Evolutionary conservation across 2,797 vertebrate species (phyloP).

Genomic region (Paguma larvata): DNA sequence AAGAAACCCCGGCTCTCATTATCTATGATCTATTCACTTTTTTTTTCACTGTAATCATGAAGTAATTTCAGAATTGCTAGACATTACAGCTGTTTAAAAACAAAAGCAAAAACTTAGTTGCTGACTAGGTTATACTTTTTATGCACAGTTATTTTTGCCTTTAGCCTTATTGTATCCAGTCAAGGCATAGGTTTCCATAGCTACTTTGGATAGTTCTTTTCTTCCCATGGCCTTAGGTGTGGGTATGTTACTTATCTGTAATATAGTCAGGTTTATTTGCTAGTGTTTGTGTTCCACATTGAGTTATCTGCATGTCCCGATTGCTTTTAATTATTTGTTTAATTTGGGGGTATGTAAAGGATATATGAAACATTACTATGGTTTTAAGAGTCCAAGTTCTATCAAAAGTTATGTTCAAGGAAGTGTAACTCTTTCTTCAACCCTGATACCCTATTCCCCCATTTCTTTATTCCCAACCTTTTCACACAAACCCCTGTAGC

Average conservation of each 20-base stretch:
- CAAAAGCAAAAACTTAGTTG: background rate
- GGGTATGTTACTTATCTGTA: background rate
- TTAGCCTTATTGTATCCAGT: background rate
- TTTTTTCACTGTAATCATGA: background rate
- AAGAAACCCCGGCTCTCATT: background rate
- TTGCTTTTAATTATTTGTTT: constrained; percentile 11
- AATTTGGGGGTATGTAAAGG: background rate
- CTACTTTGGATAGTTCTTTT: background rate
- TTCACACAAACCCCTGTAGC: background rate
- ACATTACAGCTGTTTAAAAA: background rate
- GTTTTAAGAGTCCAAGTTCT: background rate
- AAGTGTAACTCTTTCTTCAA: background rate
- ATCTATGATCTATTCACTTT: background rate
- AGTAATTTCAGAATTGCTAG: background rate
- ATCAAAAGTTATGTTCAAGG: background rate
- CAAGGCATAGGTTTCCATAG: background rate
- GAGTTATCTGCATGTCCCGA: background rate
- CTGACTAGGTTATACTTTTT: background rate
- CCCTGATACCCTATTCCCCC: background rate
- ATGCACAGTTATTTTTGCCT: background rate
- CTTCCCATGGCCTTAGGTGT: background rate
- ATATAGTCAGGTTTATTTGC: background rate
- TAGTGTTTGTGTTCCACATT: background rate
- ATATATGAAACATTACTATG: background rate
- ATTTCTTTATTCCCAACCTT: background rate